These are phyloP conservation scores for Porites lutea DNA, from an alignment of 64 coral and sea anemone genomes.

Conservation along the genomic window DNA sequence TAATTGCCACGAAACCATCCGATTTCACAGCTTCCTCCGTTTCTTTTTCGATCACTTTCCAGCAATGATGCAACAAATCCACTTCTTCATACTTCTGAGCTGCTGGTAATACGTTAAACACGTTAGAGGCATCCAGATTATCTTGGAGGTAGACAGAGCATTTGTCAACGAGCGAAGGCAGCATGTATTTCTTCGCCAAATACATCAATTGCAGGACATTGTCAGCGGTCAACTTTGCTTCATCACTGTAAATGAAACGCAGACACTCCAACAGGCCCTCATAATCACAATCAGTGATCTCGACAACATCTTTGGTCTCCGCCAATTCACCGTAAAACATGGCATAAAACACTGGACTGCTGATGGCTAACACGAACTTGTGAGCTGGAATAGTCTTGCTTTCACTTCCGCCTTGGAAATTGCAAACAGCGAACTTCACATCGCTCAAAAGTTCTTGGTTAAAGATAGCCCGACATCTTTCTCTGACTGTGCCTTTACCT, in stretches of 20 bases:
- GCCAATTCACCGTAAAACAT: slow-evolving; percentile 57
- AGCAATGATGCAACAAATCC: slow-evolving; percentile 35
- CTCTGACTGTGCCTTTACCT: background rate
- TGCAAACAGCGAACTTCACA: slow-evolving; percentile 40
- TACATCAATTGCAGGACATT: slow-evolving; percentile 50
- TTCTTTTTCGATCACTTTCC: slow-evolving; percentile 39
- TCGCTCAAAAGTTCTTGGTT: slow-evolving; percentile 48
- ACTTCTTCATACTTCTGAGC: slow-evolving; percentile 19
- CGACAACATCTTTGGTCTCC: slow-evolving; percentile 18
- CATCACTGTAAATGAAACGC: slow-evolving; percentile 46
- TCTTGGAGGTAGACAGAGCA: slow-evolving; percentile 40
- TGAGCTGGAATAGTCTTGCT: slow-evolving; percentile 24
- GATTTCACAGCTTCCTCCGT: slow-evolving; percentile 30
- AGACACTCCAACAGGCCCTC: slow-evolving; percentile 46
- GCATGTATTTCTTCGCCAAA: slow-evolving; percentile 54
- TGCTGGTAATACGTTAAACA: slow-evolving; percentile 30
- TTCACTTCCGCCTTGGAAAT: background rate
- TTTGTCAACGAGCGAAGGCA: slow-evolving; percentile 43
- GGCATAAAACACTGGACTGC: slow-evolving; percentile 56
- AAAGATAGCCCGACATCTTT: slow-evolving; percentile 31
- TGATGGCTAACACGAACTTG: slow-evolving; percentile 54
- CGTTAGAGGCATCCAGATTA: slow-evolving; percentile 29
- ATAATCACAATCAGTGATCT: slow-evolving; percentile 31
- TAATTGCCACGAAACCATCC: slow-evolving; percentile 30
- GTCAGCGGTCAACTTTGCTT: slow-evolving; percentile 20